These are phyloP conservation scores for Pemphredon lugubris DNA, from an alignment of 2,888 invertebrate species.

Conservation along the genomic window DNA sequence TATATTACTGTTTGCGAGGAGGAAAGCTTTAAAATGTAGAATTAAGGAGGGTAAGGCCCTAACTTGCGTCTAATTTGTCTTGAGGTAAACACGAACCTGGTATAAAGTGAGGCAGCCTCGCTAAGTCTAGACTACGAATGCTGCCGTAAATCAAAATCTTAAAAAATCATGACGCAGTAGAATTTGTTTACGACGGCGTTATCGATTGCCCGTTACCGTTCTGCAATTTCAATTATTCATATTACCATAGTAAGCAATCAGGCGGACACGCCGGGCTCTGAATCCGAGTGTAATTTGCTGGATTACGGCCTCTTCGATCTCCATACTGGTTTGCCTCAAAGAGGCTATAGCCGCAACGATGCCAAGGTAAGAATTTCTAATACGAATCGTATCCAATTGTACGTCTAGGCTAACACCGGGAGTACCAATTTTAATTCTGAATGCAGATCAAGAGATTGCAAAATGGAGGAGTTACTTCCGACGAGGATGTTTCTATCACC, in stretches of 20 bases:
- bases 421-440: background rate
- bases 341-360: conserved; percentile 77
- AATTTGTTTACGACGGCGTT: no score
- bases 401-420: background rate
- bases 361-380: conserved; percentile 72
- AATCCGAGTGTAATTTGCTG: conserved; percentile 88
- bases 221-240: no score
- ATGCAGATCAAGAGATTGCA: conserved; percentile 79
- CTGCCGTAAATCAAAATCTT: no score
- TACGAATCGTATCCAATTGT: background rate
- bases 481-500: conserved; percentile 84
- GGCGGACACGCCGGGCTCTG: conserved; percentile 88
- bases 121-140: no score
- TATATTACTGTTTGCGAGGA: no score
- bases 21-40: no score
- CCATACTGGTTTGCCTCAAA: conserved; percentile 85
- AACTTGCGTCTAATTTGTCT: background rate
- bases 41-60: no score
- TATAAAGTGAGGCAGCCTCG: no score
- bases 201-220: no score
- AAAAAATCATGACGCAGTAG: no score
- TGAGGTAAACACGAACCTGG: no score
- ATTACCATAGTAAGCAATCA: conserved; percentile 86
- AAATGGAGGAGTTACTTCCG: conserved; percentile 83
- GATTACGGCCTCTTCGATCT: conserved; percentile 91